These are phyloP conservation scores for Myiagra hebetior DNA, from an alignment of 2,113 vertebrate species.

Conservation along the genomic window DNA sequence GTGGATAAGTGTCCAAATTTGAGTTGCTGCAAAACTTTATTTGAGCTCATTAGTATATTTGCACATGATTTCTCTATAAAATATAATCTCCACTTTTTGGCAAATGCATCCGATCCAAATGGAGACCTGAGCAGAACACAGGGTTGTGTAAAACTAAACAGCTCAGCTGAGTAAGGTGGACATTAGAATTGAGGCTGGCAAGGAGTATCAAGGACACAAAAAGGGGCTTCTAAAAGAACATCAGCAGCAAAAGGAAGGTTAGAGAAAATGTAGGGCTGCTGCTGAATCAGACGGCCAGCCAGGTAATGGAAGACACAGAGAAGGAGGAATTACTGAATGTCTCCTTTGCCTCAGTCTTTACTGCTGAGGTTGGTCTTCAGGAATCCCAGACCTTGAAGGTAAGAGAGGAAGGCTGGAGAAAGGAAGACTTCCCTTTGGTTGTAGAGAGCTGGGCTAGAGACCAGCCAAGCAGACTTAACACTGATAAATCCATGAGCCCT, in stretches of 20 bases:
- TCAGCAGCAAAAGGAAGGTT: background rate
- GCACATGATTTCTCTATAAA: background rate
- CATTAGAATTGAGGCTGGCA: background rate
- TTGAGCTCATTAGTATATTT: background rate
- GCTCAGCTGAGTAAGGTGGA: background rate
- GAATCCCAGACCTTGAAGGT: background rate
- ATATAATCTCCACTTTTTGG: background rate
- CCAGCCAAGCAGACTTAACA: background rate
- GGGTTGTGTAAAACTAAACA: background rate
- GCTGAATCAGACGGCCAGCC: background rate
- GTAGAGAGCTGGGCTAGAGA: background rate
- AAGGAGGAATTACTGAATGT: background rate
- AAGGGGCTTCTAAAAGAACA: background rate
- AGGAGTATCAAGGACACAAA: background rate
- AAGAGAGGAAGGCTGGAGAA: background rate
- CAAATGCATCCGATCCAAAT: fast-evolving
- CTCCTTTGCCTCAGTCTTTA: background rate
- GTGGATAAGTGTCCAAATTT: background rate
- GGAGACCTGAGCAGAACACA: background rate
- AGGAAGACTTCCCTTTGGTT: background rate
- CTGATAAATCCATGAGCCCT: background rate
- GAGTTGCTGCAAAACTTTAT: background rate
- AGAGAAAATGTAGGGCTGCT: background rate
- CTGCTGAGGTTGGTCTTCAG: background rate
- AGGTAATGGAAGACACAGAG: background rate